Base-by-base conservation (phyloP, 2,113 vertebrate species). In the Siniperca chuatsi region DNA sequence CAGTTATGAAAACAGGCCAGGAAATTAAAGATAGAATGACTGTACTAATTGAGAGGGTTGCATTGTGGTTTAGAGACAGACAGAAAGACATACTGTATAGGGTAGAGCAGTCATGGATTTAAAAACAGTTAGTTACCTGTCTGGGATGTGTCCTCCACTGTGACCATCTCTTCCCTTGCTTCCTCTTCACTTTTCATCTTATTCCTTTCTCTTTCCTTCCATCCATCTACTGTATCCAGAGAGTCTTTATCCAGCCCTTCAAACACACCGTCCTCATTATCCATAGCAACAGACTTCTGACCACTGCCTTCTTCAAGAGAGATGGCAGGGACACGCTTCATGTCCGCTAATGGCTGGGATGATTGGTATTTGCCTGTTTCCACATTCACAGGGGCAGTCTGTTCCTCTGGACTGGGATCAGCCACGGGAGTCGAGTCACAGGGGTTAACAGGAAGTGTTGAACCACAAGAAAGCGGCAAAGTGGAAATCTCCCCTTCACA, bases 191-290 rank as follows among this genome's bases (percentile, higher is more conserved):
- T 46, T 11, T 54, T 55, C 23, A 8, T 62, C 66, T 50, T 67
- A 2, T 16, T 55, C n/a, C 33, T 72, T 18, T 86, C 83, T 25
- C 69, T 87, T 62, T 86, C 70, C 29, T 61, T 87, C 80, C 84
- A 81, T 61, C 87, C 80, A 37, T 92, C 90, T n/a, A 75, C 57
- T 21, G 37, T 16, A 76, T 83, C 76, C 79, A 75, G 6, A 75
- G 37, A 8, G 29, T 71, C 64, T 37, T 29, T 42, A 48, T 72
- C 73, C 33, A 18, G 71, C 25, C 23, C 29, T 62, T 44, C 33
- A 35, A 44, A 54, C 10, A 15, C 4, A 35, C 13, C 7, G 8
- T 54, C 42, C 52, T 40, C 23, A 21, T 71, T 61, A n/a, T 69
- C 62, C 60, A 55, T 10, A 8, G 23, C 3, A 2, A 20, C 61